phyloP scores from a whole-genome alignment of 1,140 invertebrate species.

The Rhagoletis zephyria region DNA sequence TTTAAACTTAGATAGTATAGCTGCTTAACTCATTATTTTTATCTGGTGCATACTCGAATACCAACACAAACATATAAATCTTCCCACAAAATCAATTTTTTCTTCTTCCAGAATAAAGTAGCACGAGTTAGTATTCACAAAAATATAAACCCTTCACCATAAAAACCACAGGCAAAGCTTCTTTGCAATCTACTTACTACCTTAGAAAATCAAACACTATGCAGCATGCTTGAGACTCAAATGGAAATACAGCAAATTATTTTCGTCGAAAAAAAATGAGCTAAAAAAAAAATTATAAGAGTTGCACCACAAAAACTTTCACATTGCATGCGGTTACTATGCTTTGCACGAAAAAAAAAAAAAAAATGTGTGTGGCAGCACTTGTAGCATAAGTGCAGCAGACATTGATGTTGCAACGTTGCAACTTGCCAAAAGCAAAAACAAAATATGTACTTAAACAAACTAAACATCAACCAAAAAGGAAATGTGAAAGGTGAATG shows the following conservation, averaged over 20 bases:
- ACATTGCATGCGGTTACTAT: not conserved
- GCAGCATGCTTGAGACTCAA: not conserved
- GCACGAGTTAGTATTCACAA: not conserved
- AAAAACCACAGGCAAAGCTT: constrained; percentile 36
- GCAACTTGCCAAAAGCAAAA: not conserved
- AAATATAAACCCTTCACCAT: constrained; percentile 2
- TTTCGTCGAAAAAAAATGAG: not conserved
- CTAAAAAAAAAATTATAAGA: not conserved
- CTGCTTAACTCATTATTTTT: no score
- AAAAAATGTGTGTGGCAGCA: not conserved
- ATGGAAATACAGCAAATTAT: not conserved
- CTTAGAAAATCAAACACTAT: no score
- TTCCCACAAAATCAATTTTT: no score
- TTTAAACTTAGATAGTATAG: no score
- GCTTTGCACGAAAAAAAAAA: not conserved
- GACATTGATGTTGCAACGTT: constrained; percentile 19
- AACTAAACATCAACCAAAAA: not conserved
- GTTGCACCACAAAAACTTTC: not conserved
- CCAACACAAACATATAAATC: no score
- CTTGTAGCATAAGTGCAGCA: not conserved
- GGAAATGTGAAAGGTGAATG: constrained; percentile 41
- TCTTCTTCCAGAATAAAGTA: no score
- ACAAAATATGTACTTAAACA: not conserved
- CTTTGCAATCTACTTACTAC: not conserved
- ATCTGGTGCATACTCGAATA: no score